These are phyloP conservation scores for Metopolophium dirhodum DNA, from an alignment of 1,140 invertebrate genomes.

Conservation along the genomic window DNA sequence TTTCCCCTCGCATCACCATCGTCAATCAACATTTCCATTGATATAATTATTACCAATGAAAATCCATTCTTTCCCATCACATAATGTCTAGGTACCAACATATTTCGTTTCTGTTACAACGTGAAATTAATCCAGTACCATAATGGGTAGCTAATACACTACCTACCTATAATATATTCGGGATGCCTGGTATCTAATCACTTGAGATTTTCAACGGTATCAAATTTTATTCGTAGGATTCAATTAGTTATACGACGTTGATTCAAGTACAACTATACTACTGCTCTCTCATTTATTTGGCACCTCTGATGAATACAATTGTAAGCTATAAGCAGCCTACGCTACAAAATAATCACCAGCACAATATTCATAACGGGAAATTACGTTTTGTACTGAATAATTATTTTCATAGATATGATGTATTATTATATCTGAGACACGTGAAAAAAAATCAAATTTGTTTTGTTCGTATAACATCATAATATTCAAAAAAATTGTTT, in stretches of 20 bases:
- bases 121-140: not conserved
- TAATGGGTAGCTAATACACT: not conserved
- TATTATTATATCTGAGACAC: not conserved
- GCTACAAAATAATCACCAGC: not conserved
- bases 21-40: conserved; percentile 37
- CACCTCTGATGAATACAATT: not conserved
- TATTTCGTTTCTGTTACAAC: not conserved
- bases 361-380: not conserved
- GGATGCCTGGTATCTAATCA: not conserved
- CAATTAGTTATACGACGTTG: conserved; percentile 2
- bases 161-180: not conserved
- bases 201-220: not conserved
- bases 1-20: not conserved
- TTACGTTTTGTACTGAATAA: not conserved
- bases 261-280: not conserved
- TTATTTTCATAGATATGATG: not conserved
- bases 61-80: conserved; percentile 25
- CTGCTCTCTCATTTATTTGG: not conserved
- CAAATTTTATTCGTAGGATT: not conserved
- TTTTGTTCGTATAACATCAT: not conserved
- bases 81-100: not conserved
- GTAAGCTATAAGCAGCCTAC: not conserved
- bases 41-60: conserved; percentile 46
- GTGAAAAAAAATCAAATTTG: not conserved
- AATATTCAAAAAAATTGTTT: not conserved